phyloP scores from a whole-genome alignment of 2,888 invertebrate species.

The Xanthostigma xanthostigma region DNA sequence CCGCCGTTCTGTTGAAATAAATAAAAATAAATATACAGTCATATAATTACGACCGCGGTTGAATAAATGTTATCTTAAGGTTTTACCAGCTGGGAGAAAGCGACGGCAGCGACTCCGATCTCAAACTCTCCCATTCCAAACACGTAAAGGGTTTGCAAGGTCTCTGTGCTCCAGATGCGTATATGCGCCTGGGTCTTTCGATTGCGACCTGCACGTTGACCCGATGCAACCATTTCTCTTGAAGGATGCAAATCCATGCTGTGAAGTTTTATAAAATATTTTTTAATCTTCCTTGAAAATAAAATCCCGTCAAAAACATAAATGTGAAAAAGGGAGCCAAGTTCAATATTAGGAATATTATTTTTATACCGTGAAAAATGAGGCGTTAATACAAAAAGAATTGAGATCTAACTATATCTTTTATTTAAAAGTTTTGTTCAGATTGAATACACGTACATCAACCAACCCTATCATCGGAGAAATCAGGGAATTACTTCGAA shows the following conservation, averaged over 20 bases:
- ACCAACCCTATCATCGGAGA: too few relatives aligned
- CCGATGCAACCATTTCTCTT: constrained; percentile 76
- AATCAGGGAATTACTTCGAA: too few relatives aligned
- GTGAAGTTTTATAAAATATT: constrained; percentile 4
- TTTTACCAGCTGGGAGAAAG: constrained; percentile 72
- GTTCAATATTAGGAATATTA: too few relatives aligned
- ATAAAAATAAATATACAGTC: constrained; percentile 8
- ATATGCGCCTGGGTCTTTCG: constrained; percentile 79
- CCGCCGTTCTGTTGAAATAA: constrained; percentile 59
- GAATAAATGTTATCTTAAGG: constrained; percentile 3
- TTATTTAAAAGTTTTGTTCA: too few relatives aligned
- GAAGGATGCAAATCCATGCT: constrained; percentile 84
- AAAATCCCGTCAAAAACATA: too few relatives aligned
- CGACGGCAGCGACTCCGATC: constrained; percentile 73
- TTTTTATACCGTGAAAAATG: too few relatives aligned
- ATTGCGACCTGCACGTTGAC: constrained; percentile 72
- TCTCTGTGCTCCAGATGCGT: constrained; percentile 83
- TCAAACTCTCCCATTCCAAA: constrained; percentile 86
- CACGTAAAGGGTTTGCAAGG: constrained; percentile 73
- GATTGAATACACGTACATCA: too few relatives aligned
- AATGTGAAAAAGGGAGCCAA: too few relatives aligned
- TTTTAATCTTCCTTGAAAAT: too few relatives aligned
- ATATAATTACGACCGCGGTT: not conserved
- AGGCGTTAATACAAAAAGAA: too few relatives aligned
- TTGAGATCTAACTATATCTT: too few relatives aligned